Percentiles rank a stretch among this genome's conserved stretches.
phyloP scores from a whole-genome alignment of 2,113 vertebrate species.

The Noturus placidus region DNA sequence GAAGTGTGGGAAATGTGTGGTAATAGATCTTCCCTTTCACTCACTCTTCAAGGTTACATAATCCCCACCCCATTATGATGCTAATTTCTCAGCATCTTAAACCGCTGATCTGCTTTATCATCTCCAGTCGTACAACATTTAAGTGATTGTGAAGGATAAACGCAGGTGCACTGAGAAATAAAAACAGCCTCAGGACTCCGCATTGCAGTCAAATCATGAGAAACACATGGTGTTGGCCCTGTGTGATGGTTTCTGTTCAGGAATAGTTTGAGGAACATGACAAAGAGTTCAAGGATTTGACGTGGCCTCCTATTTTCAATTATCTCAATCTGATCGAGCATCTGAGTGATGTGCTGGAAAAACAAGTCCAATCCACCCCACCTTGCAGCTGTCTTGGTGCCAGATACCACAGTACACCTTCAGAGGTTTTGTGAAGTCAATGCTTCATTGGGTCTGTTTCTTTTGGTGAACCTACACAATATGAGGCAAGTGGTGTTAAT shows the following conservation, averaged over 20 bases:
- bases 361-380: too few species aligned
- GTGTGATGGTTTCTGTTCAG: slow-evolving; percentile 26
- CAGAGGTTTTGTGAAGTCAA: too few species aligned
- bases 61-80: neutral
- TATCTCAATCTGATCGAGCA: too few species aligned
- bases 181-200: slow-evolving; percentile 19
- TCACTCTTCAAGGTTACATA: neutral
- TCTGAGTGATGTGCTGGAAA: too few species aligned
- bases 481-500: too few species aligned
- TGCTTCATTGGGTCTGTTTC: too few species aligned
- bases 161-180: slow-evolving; percentile 25
- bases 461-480: too few species aligned
- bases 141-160: slow-evolving; percentile 25
- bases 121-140: neutral
- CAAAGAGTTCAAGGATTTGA: too few species aligned
- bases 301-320: too few species aligned
- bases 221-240: slow-evolving; percentile 37
- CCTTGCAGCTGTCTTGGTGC: too few species aligned
- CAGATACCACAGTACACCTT: too few species aligned
- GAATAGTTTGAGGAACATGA: too few species aligned
- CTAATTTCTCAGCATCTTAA: slow-evolving; percentile 4
- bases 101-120: slow-evolving; percentile 14
- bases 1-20: neutral
- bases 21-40: neutral
- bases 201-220: slow-evolving; percentile 27